phyloP scores from a whole-genome alignment of 2,797 vertebrate species.

The Tachyglossus aculeatus region DNA sequence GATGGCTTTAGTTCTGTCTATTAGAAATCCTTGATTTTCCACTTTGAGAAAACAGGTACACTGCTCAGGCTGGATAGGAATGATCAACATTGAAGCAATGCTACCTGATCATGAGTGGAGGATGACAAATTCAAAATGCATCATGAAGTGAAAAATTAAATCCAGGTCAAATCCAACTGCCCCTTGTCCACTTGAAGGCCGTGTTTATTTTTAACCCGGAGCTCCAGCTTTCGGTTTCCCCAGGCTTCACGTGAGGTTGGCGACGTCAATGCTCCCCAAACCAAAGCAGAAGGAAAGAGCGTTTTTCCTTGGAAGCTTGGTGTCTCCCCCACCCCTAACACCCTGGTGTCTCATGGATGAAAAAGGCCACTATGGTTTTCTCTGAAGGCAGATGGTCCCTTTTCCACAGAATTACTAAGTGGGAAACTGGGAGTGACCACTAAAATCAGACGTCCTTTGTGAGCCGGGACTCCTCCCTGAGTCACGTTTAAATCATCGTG shows the following conservation, averaged over 20 bases:
- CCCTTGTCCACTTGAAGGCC: slow-evolving; percentile 45
- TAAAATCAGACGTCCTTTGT: slow-evolving; percentile 22
- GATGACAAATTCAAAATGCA: slow-evolving; percentile 15
- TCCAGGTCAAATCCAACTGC: slow-evolving; percentile 55
- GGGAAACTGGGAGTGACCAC: background rate
- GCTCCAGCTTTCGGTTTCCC: slow-evolving; percentile 39
- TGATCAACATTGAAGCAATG: background rate
- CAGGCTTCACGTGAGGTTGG: slow-evolving; percentile 1
- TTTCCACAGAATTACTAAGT: slow-evolving; percentile 4
- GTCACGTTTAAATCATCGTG: slow-evolving; percentile 35
- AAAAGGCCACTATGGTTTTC: fast-evolving
- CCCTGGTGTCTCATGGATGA: background rate
- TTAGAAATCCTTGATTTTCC: too few species aligned
- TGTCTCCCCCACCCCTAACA: background rate
- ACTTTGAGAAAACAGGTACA: too few species aligned
- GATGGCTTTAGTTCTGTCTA: too few species aligned
- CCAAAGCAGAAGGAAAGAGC: background rate
- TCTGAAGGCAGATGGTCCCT: background rate
- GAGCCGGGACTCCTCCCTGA: slow-evolving; percentile 23
- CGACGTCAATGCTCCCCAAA: background rate
- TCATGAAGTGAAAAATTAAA: slow-evolving; percentile 55
- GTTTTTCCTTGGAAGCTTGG: background rate
- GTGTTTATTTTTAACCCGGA: slow-evolving; percentile 54
- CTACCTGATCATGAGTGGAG: background rate
- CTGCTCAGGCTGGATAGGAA: too few species aligned